Conservation (phyloP, 2,888 invertebrate species). For the Xanthorhoe spadicearia region DNA sequence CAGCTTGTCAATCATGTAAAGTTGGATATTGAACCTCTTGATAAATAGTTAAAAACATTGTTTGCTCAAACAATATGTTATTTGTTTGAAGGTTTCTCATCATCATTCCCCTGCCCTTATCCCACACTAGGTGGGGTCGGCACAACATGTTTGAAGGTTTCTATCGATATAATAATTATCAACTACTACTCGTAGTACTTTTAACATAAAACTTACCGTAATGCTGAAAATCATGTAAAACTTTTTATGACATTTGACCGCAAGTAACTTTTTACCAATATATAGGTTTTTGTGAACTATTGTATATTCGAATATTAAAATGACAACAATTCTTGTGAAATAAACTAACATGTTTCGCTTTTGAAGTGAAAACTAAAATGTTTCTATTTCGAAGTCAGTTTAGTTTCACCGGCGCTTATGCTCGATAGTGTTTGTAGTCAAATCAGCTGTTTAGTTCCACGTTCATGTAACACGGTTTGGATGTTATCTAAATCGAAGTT, state of each 20-base stretch:
- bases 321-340: too few species aligned
- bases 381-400: not conserved
- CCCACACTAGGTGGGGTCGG: too few species aligned
- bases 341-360: not conserved
- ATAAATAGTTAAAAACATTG: slow-evolving; percentile 29
- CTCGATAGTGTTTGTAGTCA: slow-evolving; percentile 2
- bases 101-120: too few species aligned
- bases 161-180: too few species aligned
- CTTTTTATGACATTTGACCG: too few species aligned
- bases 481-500: slow-evolving; percentile 30
- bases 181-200: too few species aligned
- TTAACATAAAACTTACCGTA: too few species aligned
- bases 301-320: too few species aligned
- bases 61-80: not conserved
- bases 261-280: too few species aligned
- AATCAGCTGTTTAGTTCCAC: slow-evolving; percentile 7
- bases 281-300: too few species aligned
- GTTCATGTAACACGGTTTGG: slow-evolving; percentile 5
- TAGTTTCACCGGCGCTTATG: not conserved
- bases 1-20: slow-evolving; percentile 54
- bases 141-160: too few species aligned
- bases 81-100: not conserved
- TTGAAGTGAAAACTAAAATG: not conserved
- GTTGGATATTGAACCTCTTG: slow-evolving; percentile 50
- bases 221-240: too few species aligned